A percentile compares a stretch with the other conserved stretches of the same genome.
These are phyloP conservation scores for Cephus runcator DNA, from an alignment of 2,888 invertebrate species.

Conservation along the genomic window DNA sequence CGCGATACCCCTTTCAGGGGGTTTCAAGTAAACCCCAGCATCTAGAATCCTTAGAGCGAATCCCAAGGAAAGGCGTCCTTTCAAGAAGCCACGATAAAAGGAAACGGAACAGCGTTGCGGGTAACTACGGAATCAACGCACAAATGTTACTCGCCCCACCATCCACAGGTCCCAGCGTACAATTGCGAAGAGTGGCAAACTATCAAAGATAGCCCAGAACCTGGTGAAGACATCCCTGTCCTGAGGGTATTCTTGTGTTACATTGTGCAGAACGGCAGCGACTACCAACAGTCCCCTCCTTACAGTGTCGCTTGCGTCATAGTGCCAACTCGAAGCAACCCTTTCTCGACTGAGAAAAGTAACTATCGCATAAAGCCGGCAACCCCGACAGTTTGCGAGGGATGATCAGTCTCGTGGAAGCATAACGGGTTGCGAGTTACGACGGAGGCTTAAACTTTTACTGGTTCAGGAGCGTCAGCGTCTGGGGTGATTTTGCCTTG, in stretches of 20 bases:
- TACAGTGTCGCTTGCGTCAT: background rate
- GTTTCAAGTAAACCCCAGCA: background rate
- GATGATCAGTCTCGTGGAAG: slow-evolving; percentile 51
- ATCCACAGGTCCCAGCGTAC: background rate
- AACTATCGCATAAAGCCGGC: slow-evolving; percentile 48
- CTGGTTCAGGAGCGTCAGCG: slow-evolving; percentile 52
- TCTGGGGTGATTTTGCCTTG: slow-evolving; percentile 51
- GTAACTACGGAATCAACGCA: background rate
- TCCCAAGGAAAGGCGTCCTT: background rate
- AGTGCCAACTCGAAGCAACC: background rate
- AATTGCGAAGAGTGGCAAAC: background rate
- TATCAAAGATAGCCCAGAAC: background rate
- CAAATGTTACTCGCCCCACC: background rate
- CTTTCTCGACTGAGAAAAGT: slow-evolving; percentile 13
- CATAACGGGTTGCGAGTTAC: slow-evolving; percentile 51
- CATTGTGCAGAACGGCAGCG: background rate
- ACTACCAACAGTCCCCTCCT: background rate
- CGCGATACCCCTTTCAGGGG: background rate
- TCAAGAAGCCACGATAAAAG: background rate
- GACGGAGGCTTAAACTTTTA: slow-evolving; percentile 57
- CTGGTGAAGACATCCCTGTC: background rate
- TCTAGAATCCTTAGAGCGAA: background rate
- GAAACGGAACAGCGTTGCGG: background rate
- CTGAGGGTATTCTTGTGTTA: background rate
- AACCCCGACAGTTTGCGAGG: slow-evolving; percentile 45